phyloP scores from a whole-genome alignment of 2,113 vertebrate species.

The Galeopterus variegatus region DNA sequence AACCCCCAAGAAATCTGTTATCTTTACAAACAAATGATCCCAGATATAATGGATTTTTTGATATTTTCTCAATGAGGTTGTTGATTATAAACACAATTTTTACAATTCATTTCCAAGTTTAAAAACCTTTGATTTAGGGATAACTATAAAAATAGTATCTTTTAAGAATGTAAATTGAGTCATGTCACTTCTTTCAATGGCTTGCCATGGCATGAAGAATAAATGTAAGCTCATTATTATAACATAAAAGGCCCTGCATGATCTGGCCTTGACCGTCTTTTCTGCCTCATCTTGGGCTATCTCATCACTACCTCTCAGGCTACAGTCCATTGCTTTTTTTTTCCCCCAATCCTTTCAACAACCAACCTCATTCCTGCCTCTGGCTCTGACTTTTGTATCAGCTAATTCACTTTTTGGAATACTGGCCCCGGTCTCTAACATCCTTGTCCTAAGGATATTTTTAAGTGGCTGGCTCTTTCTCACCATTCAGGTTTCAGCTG shows the following conservation, averaged over 20 bases:
- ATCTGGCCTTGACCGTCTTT: not conserved
- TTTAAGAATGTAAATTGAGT: not conserved
- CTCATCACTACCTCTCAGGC: not conserved
- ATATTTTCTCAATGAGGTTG: not conserved
- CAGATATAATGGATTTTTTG: conserved; percentile 9
- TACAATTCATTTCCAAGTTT: not conserved
- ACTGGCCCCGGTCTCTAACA: rapidly evolving
- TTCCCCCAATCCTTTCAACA: not conserved
- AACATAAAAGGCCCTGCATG: not conserved
- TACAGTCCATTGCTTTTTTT: not conserved
- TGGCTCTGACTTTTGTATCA: not conserved
- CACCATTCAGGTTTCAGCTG: not conserved
- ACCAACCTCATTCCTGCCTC: not conserved
- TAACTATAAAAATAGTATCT: not conserved
- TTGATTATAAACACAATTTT: not conserved
- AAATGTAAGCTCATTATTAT: not conserved
- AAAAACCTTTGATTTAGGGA: not conserved
- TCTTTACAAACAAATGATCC: not conserved
- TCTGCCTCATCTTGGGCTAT: not conserved
- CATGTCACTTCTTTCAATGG: not conserved
- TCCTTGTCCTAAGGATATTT: not conserved
- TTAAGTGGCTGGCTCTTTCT: not conserved
- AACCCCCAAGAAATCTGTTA: not conserved
- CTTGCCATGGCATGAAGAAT: not conserved
- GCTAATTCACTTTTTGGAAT: not conserved